Conservation (phyloP, 1,140 invertebrate species). For the Ceratosolen solmsi region DNA sequence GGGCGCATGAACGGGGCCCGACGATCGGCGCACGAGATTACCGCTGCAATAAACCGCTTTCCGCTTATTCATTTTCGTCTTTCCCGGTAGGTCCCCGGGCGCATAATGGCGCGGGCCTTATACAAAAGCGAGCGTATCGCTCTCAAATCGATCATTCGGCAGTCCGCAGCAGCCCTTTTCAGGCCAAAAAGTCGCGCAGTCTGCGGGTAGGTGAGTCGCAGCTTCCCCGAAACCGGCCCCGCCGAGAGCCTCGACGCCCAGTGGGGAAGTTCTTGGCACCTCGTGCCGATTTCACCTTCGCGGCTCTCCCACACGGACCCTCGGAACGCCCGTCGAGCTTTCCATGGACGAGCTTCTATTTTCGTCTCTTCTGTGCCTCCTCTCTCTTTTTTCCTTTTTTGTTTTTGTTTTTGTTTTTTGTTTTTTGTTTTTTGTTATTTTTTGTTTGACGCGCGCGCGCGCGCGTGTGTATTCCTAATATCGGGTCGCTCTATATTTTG, state of each 20-base stretch:
- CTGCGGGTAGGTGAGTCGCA: not conserved
- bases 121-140: constrained; percentile 18
- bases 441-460: too few relatives aligned
- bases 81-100: constrained; percentile 20
- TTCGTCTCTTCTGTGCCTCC: not conserved
- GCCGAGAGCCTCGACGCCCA: constrained; percentile 4
- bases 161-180: not conserved
- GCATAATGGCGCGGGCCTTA: not conserved
- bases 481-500: not conserved
- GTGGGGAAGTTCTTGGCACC: constrained; percentile 48
- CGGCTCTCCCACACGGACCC: constrained; percentile 4
- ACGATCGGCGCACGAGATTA: constrained; percentile 28
- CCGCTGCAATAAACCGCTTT: constrained; percentile 9
- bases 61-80: not conserved
- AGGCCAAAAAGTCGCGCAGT: constrained; percentile 2
- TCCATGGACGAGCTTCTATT: not conserved
- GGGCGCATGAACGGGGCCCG: not conserved
- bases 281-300: constrained; percentile 13
- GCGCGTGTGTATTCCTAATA: not conserved
- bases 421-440: not conserved
- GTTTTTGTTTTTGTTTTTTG: not conserved
- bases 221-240: constrained; percentile 9
- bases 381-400: not conserved
- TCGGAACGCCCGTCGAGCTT: constrained; percentile 26
- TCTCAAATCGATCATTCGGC: constrained; percentile 34